These are phyloP conservation scores for Rhadina sibilatrix DNA, from an alignment of 2,113 vertebrate species.

Conservation along the genomic window DNA sequence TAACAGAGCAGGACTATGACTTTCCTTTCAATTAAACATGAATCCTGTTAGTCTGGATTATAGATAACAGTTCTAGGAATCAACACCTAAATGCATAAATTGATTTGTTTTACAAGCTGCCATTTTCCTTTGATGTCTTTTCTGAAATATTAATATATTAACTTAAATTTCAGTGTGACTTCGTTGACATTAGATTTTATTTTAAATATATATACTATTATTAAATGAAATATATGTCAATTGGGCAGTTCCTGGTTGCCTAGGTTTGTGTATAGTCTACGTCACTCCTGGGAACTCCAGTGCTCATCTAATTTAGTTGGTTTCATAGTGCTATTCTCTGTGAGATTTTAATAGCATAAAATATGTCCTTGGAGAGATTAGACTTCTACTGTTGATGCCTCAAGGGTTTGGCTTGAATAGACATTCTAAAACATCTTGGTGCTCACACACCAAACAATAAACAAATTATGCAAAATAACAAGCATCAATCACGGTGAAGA, in stretches of 20 bases:
- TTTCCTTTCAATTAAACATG: background rate
- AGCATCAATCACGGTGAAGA: background rate
- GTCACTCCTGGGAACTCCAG: background rate
- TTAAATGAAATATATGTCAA: background rate
- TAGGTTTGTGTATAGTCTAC: background rate
- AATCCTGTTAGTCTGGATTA: background rate
- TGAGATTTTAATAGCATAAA: constrained; percentile 6
- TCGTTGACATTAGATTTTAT: background rate
- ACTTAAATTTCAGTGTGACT: background rate
- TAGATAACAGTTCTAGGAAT: background rate
- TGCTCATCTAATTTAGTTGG: background rate
- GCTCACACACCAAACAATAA: constrained; percentile 13
- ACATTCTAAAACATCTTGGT: background rate
- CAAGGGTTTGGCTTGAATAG: constrained; percentile 14
- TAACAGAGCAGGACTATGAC: background rate
- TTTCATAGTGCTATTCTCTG: background rate
- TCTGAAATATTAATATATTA: background rate
- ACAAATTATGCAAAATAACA: constrained; percentile 31
- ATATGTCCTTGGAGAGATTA: constrained; percentile 19
- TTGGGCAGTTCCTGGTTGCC: background rate
- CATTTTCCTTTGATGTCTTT: background rate
- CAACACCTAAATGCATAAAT: background rate
- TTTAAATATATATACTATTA: background rate
- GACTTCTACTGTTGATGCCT: background rate
- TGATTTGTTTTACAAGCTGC: background rate